Evolutionary conservation across 1,140 invertebrate genomes (phyloP).

Genomic region (Orius laevigatus): DNA sequence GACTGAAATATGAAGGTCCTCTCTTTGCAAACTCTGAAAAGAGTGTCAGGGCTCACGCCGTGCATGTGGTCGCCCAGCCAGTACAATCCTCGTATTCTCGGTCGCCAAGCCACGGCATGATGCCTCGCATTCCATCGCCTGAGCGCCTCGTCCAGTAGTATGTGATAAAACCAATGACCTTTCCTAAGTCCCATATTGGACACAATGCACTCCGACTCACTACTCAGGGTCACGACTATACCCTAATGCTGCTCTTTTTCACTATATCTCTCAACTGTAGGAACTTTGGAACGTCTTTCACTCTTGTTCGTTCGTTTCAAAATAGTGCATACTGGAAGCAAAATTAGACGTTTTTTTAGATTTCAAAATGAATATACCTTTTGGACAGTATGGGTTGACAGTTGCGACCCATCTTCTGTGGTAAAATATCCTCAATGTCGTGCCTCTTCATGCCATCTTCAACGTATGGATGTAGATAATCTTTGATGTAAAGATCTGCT

Average conservation of each 20-base stretch:
- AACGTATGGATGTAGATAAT: conserved; percentile 68
- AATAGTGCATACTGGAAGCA: conserved; percentile 61
- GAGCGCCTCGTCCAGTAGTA: conserved; percentile 82
- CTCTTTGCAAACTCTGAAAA: conserved; percentile 65
- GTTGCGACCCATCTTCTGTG: conserved; percentile 60
- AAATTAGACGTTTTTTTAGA: conserved; percentile 12
- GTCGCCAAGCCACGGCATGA: conserved; percentile 62
- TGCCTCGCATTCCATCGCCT: conserved; percentile 77
- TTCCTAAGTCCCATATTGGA: conserved; percentile 43
- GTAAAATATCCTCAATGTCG: conserved; percentile 68
- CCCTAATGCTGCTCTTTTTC: conserved; percentile 52
- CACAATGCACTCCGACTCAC: conserved; percentile 61
- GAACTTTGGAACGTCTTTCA: conserved; percentile 41
- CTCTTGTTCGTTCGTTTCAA: conserved; percentile 38
- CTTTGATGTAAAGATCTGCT: conserved; percentile 60
- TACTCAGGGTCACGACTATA: conserved; percentile 69
- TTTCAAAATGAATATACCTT: conserved; percentile 30
- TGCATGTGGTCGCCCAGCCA: conserved; percentile 86
- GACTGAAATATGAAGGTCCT: conserved; percentile 62
- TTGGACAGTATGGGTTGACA: conserved; percentile 48
- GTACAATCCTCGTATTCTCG: conserved; percentile 53
- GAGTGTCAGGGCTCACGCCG: conserved; percentile 55
- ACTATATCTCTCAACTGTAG: conserved; percentile 53
- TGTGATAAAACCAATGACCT: conserved; percentile 70
- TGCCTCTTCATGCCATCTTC: conserved; percentile 44